phyloP scores from a whole-genome alignment of 2,888 invertebrate genomes.

The Hirudinaria manillensis region DNA sequence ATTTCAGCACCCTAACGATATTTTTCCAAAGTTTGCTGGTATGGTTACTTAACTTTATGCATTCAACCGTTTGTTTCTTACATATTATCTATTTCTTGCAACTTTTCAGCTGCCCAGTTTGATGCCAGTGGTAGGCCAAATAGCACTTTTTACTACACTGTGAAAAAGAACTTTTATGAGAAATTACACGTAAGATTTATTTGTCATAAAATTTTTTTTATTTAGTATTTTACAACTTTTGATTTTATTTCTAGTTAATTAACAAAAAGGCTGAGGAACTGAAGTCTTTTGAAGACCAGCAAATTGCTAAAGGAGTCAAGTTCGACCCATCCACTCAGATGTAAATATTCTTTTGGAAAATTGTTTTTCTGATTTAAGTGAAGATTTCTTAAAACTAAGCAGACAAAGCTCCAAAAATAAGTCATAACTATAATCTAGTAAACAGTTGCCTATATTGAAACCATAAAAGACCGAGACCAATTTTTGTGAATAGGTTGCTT shows the following conservation, averaged over 20 bases:
- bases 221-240: neutral
- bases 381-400: neutral
- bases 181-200: slow-evolving; percentile 65
- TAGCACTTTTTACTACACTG: slow-evolving; percentile 86
- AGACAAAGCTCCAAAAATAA: neutral
- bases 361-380: too few relatives aligned
- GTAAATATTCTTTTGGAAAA: slow-evolving; percentile 25
- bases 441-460: too few relatives aligned
- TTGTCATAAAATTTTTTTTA: neutral
- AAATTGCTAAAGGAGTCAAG: slow-evolving; percentile 25
- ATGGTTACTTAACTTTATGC: neutral
- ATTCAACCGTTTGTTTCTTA: neutral
- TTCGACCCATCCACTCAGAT: slow-evolving; percentile 18
- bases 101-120: slow-evolving; percentile 62
- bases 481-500: too few relatives aligned
- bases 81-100: neutral
- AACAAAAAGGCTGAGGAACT: slow-evolving; percentile 33
- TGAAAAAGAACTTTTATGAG: slow-evolving; percentile 76
- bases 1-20: slow-evolving; percentile 67
- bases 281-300: slow-evolving; percentile 35
- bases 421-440: neutral
- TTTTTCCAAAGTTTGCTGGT: slow-evolving; percentile 52
- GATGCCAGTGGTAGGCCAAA: slow-evolving; percentile 82
- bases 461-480: too few relatives aligned
- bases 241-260: neutral